These are phyloP conservation scores for Acronicta aceris DNA, from an alignment of 2,888 invertebrate species.

Conservation along the genomic window DNA sequence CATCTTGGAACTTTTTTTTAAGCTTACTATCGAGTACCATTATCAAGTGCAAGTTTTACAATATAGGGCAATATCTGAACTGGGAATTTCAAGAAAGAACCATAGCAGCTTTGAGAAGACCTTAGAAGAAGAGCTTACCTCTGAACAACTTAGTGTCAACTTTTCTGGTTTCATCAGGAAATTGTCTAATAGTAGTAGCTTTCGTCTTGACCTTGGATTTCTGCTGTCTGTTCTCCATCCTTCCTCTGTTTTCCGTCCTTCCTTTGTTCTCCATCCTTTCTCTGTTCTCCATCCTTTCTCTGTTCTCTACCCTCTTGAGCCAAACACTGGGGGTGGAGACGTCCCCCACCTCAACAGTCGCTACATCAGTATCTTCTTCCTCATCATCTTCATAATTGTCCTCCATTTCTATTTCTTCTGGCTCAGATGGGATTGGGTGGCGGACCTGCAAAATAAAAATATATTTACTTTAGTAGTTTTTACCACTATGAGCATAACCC, in stretches of 20 bases:
- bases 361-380: constrained; percentile 24
- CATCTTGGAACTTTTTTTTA: no score
- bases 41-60: no score
- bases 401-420: constrained; percentile 36
- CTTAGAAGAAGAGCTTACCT: constrained; percentile 2
- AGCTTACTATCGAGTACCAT: no score
- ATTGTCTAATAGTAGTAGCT: background rate
- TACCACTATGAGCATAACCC: background rate
- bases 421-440: constrained; percentile 13
- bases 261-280: background rate
- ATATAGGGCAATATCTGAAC: no score
- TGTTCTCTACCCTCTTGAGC: constrained; percentile 2
- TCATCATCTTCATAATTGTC: constrained; percentile 35
- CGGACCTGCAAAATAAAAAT: constrained; percentile 26
- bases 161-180: constrained; percentile 15
- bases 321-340: background rate
- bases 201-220: constrained; percentile 1
- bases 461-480: background rate
- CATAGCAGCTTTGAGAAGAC: no score
- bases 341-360: constrained; percentile 15
- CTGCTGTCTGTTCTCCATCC: background rate
- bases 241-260: background rate
- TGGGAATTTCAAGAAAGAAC: no score
- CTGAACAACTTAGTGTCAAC: background rate
- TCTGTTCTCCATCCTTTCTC: background rate